A percentile compares a stretch with the other conserved stretches of the same genome.
Evolutionary conservation across 35 echinoderm and acorn worm species (phyloP).

Genomic region (Eucidaris tribuloides): DNA sequence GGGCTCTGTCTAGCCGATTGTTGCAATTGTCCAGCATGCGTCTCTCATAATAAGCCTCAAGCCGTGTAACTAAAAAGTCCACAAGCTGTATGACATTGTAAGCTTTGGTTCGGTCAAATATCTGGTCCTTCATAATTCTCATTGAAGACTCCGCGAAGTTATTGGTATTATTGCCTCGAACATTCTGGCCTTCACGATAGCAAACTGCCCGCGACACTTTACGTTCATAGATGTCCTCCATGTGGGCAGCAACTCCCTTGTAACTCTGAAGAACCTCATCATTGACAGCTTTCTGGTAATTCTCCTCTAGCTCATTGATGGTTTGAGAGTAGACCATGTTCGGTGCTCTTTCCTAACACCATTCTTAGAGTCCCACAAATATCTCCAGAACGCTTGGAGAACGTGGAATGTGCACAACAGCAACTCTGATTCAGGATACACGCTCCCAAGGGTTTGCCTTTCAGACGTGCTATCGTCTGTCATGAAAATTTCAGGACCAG

Average conservation of each 20-base stretch:
- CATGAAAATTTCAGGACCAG: conserved; percentile 18
- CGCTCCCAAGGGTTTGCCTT: neutral
- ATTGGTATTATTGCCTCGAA: neutral
- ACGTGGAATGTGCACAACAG: conserved; percentile 39
- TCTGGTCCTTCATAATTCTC: neutral
- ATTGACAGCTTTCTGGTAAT: neutral
- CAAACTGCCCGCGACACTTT: neutral
- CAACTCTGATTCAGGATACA: conserved; percentile 14
- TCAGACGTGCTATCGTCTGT: conserved; percentile 49
- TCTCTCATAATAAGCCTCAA: conserved; percentile 8
- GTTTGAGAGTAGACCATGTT: too few species aligned
- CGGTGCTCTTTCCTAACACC: neutral
- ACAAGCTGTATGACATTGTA: conserved; percentile 37
- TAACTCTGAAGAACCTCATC: neutral
- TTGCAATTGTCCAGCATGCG: conserved; percentile 25
- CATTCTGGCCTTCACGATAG: neutral
- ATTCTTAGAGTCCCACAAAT: conserved; percentile 4
- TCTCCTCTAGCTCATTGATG: too few species aligned
- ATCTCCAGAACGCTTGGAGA: conserved; percentile 22
- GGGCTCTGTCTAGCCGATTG: neutral
- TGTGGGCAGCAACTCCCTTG: neutral
- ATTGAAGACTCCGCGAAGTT: neutral
- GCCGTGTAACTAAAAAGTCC: conserved; percentile 24
- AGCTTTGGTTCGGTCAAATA: conserved; percentile 2
- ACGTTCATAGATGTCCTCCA: neutral